phyloP scores from a whole-genome alignment of 2,888 invertebrate species.

The Chydorus sphaericus region DNA sequence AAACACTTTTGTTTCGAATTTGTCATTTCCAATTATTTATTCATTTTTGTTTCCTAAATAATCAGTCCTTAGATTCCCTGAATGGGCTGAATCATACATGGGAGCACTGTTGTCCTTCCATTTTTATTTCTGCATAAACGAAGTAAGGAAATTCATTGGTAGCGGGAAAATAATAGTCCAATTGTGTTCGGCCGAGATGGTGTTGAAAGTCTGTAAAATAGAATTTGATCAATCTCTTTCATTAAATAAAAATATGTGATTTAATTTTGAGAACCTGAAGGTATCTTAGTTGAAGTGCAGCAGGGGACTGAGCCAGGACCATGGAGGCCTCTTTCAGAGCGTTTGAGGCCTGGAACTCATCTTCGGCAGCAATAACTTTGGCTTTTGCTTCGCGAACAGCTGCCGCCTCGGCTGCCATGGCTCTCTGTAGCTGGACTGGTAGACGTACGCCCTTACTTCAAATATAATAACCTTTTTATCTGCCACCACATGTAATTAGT shows the following conservation, averaged over 20 bases:
- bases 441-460: conserved; percentile 79
- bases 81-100: no score
- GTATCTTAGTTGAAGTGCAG: conserved; percentile 84
- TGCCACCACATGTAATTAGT: background rate
- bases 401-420: conserved; percentile 93
- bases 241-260: conserved; percentile 41
- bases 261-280: no score
- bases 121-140: conserved; percentile 20
- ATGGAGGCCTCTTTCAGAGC: conserved; percentile 91
- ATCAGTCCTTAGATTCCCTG: no score
- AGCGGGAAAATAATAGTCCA: conserved; percentile 93
- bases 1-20: no score
- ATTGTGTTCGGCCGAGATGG: conserved; percentile 94
- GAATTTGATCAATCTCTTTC: conserved; percentile 13
- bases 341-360: conserved; percentile 89
- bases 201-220: conserved; percentile 70
- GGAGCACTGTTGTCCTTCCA: no score
- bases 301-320: conserved; percentile 84
- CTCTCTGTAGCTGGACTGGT: conserved; percentile 79
- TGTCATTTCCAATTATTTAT: no score
- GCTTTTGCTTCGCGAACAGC: conserved; percentile 83
- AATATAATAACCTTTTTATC: conserved; percentile 17
- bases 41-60: no score
- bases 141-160: conserved; percentile 40
- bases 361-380: conserved; percentile 63